phyloP scores from a whole-genome alignment of 2,113 vertebrate species.

The Pelodiscus sinensis region DNA sequence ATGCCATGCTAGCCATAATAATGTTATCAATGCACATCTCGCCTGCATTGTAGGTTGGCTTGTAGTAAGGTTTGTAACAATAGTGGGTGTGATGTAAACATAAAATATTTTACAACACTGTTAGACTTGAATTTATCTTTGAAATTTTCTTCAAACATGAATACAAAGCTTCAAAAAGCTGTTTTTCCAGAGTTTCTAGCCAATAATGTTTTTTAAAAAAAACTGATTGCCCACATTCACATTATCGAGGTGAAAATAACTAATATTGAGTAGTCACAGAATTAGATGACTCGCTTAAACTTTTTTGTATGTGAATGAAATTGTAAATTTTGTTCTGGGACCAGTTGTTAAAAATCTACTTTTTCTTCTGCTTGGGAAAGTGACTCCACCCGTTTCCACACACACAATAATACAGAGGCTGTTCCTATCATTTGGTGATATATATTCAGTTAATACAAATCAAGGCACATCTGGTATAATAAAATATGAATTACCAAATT shows the following conservation, averaged over 20 bases:
- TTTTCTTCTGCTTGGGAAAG: not conserved
- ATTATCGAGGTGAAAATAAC: not conserved
- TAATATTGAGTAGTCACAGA: accelerated
- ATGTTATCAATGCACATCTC: not conserved
- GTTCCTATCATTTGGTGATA: not conserved
- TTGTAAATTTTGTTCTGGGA: not conserved
- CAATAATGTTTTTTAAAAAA: not conserved
- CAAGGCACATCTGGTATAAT: not conserved
- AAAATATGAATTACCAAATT: accelerated
- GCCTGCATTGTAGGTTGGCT: not conserved
- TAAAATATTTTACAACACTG: not conserved
- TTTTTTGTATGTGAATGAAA: not conserved
- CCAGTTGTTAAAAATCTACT: not conserved
- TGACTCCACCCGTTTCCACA: not conserved
- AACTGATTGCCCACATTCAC: not conserved
- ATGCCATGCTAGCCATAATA: not conserved
- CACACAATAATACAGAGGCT: not conserved
- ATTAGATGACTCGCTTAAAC: not conserved
- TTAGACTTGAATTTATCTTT: not conserved
- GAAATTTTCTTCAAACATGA: not conserved
- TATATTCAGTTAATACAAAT: accelerated
- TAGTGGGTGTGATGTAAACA: not conserved
- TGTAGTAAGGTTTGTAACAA: not conserved
- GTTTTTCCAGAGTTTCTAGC: not conserved
- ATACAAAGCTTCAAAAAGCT: not conserved